Evolutionary conservation across 2,888 invertebrate species (phyloP).

Genomic region (Ochlodes sylvanus): DNA sequence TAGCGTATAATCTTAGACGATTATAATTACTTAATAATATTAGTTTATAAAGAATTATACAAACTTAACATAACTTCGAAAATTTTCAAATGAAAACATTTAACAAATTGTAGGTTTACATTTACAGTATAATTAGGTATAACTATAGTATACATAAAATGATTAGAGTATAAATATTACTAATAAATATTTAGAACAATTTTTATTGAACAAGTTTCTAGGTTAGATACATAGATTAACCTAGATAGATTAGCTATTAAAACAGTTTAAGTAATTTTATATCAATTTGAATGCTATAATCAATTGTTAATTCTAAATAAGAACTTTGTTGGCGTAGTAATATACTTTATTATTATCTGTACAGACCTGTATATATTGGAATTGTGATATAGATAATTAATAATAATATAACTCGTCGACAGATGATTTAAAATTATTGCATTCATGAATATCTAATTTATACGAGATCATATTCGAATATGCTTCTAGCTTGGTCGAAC

Average conservation of each 20-base stretch:
- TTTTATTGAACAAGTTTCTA: constrained; percentile 79
- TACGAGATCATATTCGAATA: constrained; percentile 40
- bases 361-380: constrained; percentile 60
- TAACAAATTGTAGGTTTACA: constrained; percentile 75
- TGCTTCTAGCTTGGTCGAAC: constrained; percentile 31
- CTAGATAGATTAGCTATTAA: constrained; percentile 65
- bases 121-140: constrained; percentile 52
- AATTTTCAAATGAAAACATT: constrained; percentile 69
- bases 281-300: constrained; percentile 58
- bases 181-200: constrained; percentile 75
- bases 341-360: constrained; percentile 48
- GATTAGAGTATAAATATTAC: constrained; percentile 59
- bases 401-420: constrained; percentile 39
- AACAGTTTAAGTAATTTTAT: constrained; percentile 49
- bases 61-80: constrained; percentile 68
- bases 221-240: constrained; percentile 59
- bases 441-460: constrained; percentile 41
- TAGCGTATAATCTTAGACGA: constrained; percentile 75
- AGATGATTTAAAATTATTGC: constrained; percentile 54
- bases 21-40: constrained; percentile 58
- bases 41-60: constrained; percentile 68
- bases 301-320: constrained; percentile 36
- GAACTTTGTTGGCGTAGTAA: constrained; percentile 39
- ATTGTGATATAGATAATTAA: constrained; percentile 43
- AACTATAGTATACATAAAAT: constrained; percentile 57